phyloP scores from a whole-genome alignment of 2,888 invertebrate species.

The Leptinotarsa juncta region DNA sequence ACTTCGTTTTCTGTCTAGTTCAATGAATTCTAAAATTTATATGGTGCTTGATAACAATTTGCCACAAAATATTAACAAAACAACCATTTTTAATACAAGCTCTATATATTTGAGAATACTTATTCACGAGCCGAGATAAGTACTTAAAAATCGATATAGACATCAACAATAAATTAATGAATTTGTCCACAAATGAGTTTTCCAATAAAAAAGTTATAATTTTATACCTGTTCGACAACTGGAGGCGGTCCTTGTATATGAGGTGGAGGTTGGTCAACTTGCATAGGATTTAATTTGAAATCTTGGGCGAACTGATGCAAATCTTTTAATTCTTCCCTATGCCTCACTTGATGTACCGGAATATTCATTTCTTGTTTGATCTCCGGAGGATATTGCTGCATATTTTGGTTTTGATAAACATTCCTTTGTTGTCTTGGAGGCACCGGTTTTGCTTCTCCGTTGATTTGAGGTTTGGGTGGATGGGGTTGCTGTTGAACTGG shows the following conservation, averaged over 20 bases:
- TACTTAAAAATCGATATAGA: too few species aligned
- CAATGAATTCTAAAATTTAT: too few species aligned
- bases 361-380: conserved; percentile 41
- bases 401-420: conserved; percentile 53
- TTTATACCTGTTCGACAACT: conserved; percentile 42
- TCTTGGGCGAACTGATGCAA: conserved; percentile 84
- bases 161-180: too few species aligned
- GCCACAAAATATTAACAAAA: too few species aligned
- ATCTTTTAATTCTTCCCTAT: conserved; percentile 67
- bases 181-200: too few species aligned
- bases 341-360: conserved; percentile 46
- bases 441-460: conserved; percentile 57
- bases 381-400: conserved; percentile 41
- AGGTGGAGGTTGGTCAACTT: conserved; percentile 47
- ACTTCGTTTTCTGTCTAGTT: too few species aligned
- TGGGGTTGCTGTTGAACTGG: conserved; percentile 10
- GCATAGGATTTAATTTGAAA: conserved; percentile 73
- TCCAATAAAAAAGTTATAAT: background rate
- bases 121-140: too few species aligned
- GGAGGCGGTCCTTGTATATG: conserved; percentile 45
- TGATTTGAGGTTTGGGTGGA: conserved; percentile 52
- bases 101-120: too few species aligned
- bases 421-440: conserved; percentile 48
- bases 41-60: too few species aligned
- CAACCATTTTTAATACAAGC: too few species aligned